A percentile compares a stretch with the other conserved stretches of the same genome.
Evolutionary conservation across 2,113 vertebrate genomes (phyloP).

Genomic region (Micromys minutus): DNA sequence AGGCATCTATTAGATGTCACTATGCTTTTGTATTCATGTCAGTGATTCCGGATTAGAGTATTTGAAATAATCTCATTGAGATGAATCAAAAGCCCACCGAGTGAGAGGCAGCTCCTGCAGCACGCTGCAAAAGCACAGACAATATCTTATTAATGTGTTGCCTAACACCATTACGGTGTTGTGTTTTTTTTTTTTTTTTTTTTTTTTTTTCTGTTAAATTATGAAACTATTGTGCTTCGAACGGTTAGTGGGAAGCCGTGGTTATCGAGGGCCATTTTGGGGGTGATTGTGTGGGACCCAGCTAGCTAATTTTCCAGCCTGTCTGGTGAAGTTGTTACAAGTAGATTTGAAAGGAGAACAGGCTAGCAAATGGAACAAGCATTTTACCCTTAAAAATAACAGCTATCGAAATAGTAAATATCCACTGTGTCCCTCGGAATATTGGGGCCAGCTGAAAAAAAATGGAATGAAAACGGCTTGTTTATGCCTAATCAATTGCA

Average conservation of each 20-base stretch:
- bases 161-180: slow-evolving; percentile 85
- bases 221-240: slow-evolving; percentile 86
- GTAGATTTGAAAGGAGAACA: not conserved
- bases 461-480: not conserved
- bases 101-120: slow-evolving; percentile 84
- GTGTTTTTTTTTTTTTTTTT: slow-evolving; percentile 75
- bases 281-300: slow-evolving; percentile 43
- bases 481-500: not conserved
- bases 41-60: slow-evolving; percentile 93
- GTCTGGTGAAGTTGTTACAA: slow-evolving; percentile 64
- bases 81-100: slow-evolving; percentile 88
- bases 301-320: slow-evolving; percentile 62
- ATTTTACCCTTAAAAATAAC: slow-evolving; percentile 58
- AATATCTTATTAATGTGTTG: slow-evolving; percentile 92
- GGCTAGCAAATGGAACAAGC: not conserved
- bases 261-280: slow-evolving; percentile 80
- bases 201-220: slow-evolving; percentile 79
- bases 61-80: slow-evolving; percentile 95
- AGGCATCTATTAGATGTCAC: slow-evolving; percentile 95
- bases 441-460: not conserved
- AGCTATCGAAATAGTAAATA: not conserved
- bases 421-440: slow-evolving; percentile 2
- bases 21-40: slow-evolving; percentile 93
- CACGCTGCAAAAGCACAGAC: slow-evolving; percentile 88
- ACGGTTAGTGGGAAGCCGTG: slow-evolving; percentile 81